Conservation (phyloP, 2,888 invertebrate species). For the Leucania comma region DNA sequence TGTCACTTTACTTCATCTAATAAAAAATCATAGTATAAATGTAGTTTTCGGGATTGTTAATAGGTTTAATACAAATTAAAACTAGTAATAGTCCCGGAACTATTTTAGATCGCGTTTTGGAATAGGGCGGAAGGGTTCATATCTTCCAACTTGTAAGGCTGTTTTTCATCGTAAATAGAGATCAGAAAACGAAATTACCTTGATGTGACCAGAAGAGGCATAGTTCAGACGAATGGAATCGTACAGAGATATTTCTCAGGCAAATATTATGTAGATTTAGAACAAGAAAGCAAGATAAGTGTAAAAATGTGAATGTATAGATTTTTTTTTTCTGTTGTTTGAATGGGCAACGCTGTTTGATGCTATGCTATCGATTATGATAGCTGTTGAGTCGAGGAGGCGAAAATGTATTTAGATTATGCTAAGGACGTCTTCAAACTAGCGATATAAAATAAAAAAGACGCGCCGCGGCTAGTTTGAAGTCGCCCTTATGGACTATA, state of each 20-base stretch:
- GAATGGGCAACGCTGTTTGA: constrained; percentile 46
- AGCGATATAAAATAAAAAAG: too few relatives aligned
- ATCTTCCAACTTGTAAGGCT: not conserved
- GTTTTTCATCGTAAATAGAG: not conserved
- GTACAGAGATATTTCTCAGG: constrained; percentile 53
- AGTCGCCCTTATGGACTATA: not conserved
- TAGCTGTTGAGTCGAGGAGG: constrained; percentile 35
- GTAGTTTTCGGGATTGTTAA: too few relatives aligned
- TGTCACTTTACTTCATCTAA: too few relatives aligned
- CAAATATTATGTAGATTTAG: constrained; percentile 25
- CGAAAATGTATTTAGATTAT: constrained; percentile 33
- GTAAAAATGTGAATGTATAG: constrained; percentile 40
- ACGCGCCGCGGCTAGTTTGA: too few relatives aligned
- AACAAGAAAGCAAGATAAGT: constrained; percentile 35
- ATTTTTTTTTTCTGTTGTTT: constrained; percentile 33
- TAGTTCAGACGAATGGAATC: constrained; percentile 34
- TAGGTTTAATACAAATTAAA: too few relatives aligned
- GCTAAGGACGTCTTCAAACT: too few relatives aligned
- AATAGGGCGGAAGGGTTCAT: not conserved
- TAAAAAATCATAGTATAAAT: too few relatives aligned
- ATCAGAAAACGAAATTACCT: constrained; percentile 29
- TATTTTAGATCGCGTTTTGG: too few relatives aligned
- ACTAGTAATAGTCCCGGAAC: too few relatives aligned
- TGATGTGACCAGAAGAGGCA: not conserved
- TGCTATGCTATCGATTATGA: constrained; percentile 44